Evolutionary conservation across 2,888 invertebrate species (phyloP), one percentile per base, ranked within the genome.

Genomic region (Eupithecia abbreviata): DNA sequence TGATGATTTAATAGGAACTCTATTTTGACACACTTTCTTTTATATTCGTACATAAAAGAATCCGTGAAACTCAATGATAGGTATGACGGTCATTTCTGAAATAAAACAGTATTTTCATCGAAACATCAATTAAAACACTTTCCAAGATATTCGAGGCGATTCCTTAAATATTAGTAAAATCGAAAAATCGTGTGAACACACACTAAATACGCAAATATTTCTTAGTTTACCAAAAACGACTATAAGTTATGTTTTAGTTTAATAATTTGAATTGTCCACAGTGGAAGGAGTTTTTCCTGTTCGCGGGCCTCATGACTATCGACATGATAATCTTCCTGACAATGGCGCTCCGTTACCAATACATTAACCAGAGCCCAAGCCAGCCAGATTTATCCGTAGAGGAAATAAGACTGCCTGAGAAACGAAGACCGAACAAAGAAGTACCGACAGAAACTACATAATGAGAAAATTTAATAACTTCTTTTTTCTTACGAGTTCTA

Each of bases 241-340:
- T 49, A 49, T 49, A 47, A 47, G 47, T 47, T 30, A 47, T 1
- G 12, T 12, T 47, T 47, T 10, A 12, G 3, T 47, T 47, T 51
- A 15, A 51, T 51, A n/a, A 6, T 15, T 15, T 47, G 47, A 12
- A 51, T 51, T 82, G 72, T 83, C 96, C 96, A 15, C 96, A 99
- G 98, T 97, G 97, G 78, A 96, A 96, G 80, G 98, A 98, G 90
- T 98, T 98, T 91, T 97, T 98, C 91, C 93, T 99, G 68, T 99
- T 98, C 90, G 97, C 98, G 72, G 97, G 95, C 0, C 92, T 99
- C 58, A 99, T 99, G 98, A 88, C 97, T 51, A 88, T 96, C 1
- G 98, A 98, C 83, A 98, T 98, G 96, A 78, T 97, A 0, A 93
- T 98, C 51, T 99, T 99, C 88, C 96, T 97, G 43, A 88, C 96